Evolutionary conservation across 2,888 invertebrate species (phyloP), one percentile per base, ranked within the genome.

Genomic region (Drosophila birchii): DNA sequence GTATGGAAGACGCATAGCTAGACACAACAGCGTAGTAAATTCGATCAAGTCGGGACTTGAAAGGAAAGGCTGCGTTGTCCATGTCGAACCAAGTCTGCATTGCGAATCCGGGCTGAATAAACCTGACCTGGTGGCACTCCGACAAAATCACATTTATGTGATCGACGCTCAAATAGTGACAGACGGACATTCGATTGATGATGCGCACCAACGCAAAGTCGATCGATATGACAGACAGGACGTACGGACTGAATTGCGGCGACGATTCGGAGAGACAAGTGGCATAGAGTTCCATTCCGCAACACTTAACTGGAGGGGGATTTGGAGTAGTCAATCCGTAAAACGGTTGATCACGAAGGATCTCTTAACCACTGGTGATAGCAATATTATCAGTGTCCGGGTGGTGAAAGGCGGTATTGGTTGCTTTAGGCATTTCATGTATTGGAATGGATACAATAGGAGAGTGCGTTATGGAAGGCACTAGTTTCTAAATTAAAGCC

Each of bases 181-280:
- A 23, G 23, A 23, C 23, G 23, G 23, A 23, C 23, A 23, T 23
- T 23, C 23, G 23, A 23, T 23, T 23, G 23, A 23, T 23, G 23
- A 23, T n/a, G 23, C 23, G 23, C 23, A 23, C 23, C 23, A 23
- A 23, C 23, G 23, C 23, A 23, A 23, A 23, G 23, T 23, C 23
- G 23, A 23, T 23, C 23, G 23, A 23, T 23, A 23, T 5, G 23
- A 23, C 23, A 23, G n/a, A n/a, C 23, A 23, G 23, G 4, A 2
- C 2, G 5, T 3, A n/a, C n/a, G n/a, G 23, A 23, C 23, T 29
- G 66, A 60, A 51, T 51, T 69, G 20, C 26, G 16, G 56, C 18
- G 43, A 43, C 5, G 26, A 18, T 56, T 43, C 41, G 55, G 41
- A 44, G 23, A 44, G 8, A 14, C 29, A 20, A 7, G 26, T 20